Conservation (phyloP, 2,113 vertebrate species). For the Malurus elegans region DNA sequence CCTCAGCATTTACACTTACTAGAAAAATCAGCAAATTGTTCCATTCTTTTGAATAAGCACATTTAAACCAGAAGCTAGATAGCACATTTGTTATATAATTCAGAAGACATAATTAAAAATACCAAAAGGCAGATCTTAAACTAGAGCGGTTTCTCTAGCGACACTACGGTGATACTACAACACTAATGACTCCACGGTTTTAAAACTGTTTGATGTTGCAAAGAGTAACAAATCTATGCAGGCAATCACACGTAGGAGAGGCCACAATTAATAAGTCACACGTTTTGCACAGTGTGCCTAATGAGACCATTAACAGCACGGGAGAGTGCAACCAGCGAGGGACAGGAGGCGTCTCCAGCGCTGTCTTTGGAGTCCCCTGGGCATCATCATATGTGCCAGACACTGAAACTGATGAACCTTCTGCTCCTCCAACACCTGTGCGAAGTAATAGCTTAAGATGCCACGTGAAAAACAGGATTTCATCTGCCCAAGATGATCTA, state of each 20-base stretch:
- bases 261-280: background rate
- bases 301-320: constrained; percentile 28
- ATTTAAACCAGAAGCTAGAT: background rate
- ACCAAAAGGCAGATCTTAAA: background rate
- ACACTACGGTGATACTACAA: background rate
- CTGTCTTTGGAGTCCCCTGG: background rate
- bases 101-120: background rate
- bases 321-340: background rate
- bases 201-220: background rate
- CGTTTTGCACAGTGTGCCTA: background rate
- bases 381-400: constrained; percentile 2
- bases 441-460: constrained; percentile 18
- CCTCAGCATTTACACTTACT: background rate
- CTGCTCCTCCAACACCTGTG: constrained; percentile 37
- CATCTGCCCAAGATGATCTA: constrained; percentile 46
- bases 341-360: background rate
- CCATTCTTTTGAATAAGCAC: background rate
- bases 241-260: background rate
- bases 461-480: constrained; percentile 12
- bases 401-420: constrained; percentile 2
- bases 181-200: background rate
- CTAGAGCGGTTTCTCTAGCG: background rate
- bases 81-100: background rate
- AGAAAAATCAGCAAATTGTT: background rate
- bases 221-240: background rate